Base-by-base conservation (phyloP, 92 coral and sea anemone species). In the Pocillopora meandrina region DNA sequence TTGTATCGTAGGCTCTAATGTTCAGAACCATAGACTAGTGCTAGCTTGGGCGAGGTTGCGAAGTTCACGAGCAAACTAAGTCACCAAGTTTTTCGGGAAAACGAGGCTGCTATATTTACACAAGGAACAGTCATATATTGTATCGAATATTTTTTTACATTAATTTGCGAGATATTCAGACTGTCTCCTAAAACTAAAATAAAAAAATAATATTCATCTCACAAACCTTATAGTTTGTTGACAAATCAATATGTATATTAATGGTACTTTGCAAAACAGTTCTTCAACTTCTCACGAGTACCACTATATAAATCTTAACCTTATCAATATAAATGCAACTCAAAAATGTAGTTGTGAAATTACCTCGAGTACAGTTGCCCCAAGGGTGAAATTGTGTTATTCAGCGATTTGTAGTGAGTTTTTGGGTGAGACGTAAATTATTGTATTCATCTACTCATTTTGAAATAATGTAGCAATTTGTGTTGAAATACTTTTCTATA, bases 331-430 rank as follows among this genome's bases (percentile, higher is more conserved):
- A 2, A 31, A 31, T 9, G 52, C 52, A 42, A 76, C 34, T 42
- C 10, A 34, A 16, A 76, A 33, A 64, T 49, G 13, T 63, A 64
- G 31, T 47, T 49, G 10, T 1, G 19, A 34, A 18, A 9, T 57
- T 33, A 69, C 20, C 68, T 34, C 26, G 19, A 17, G 14, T 67
- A 57, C 33, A 4, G 23, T 10, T 16, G 61, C 35, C 84, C 76
- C 17, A 36, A 34, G 57, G 65, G 84, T 80, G 56, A 20, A 59
- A 26, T 56, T 23, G 35, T 10, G 59, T 56, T 56, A 68, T 80
- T 58, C 56, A 52, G 57, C 21, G 42, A 80, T 13, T 56, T 81
- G 77, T 35, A 81, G 69, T 67, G 65, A 18, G n/a, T 71, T 71
- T 58, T 81, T 60, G 19, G 55, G 21, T 35, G 52, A 33, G 59